Conservation (phyloP, 2,888 invertebrate species). For the Ischnus inquisitorius region DNA sequence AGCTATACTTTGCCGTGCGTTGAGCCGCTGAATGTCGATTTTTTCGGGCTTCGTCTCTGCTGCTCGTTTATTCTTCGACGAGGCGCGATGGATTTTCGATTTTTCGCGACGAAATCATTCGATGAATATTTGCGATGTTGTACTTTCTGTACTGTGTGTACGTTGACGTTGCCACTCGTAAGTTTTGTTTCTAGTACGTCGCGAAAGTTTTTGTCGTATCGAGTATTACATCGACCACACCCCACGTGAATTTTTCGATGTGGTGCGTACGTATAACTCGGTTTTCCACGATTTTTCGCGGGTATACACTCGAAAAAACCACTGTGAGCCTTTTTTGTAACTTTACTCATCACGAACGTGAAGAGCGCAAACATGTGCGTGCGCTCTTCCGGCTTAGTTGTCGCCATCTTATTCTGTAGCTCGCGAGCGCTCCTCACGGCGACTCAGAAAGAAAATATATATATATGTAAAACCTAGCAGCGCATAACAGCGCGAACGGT, state of each 20-base stretch:
- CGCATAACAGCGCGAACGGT: neutral
- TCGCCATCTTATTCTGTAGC: neutral
- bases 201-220: neutral
- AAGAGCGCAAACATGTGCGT: neutral
- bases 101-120: conserved; percentile 1
- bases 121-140: conserved; percentile 1
- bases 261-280: neutral
- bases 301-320: neutral
- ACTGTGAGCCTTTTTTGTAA: neutral
- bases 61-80: neutral
- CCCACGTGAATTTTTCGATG: neutral
- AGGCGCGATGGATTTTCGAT: conserved; percentile 3
- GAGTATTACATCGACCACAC: neutral
- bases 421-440: neutral
- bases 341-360: neutral
- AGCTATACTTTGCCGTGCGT: no score
- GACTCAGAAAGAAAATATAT: neutral
- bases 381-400: neutral
- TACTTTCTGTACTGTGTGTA: neutral
- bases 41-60: neutral
- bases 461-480: neutral
- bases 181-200: neutral
- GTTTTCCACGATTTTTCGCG: neutral
- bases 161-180: neutral
- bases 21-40: no score